Percentiles rank a stretch among this genome's conserved stretches.
Conservation (phyloP, 1,140 invertebrate genomes). For the Thaumatotibia leucotreta region DNA sequence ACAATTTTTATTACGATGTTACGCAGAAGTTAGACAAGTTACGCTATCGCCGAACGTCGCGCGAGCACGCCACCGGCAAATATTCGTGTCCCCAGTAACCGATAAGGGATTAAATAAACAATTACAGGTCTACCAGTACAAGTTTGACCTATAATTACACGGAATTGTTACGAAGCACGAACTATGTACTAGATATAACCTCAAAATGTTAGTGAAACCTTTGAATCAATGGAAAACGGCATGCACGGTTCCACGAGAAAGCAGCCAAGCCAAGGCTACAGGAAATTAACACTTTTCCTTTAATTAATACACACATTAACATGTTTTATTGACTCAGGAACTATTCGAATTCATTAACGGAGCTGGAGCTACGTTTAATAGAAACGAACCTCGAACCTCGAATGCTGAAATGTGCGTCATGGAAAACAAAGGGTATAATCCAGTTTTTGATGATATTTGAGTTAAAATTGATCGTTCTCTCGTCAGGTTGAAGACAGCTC, state of each 20-base stretch:
- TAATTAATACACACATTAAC: conserved; percentile 12
- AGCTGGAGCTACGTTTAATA: neutral
- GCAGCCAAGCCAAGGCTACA: conserved; percentile 1
- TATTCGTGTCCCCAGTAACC: neutral
- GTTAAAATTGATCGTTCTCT: conserved; percentile 38
- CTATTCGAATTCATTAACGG: neutral
- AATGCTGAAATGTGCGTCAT: conserved; percentile 14
- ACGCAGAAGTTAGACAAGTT: conserved; percentile 45
- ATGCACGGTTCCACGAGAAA: neutral
- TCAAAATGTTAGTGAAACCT: neutral
- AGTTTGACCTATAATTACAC: neutral
- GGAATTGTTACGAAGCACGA: neutral
- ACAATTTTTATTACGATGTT: conserved; percentile 53
- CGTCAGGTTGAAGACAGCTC: conserved; percentile 50
- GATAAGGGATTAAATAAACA: neutral
- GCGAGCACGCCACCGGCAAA: neutral
- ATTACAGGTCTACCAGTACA: neutral
- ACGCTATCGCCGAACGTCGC: conserved; percentile 32
- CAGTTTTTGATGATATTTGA: conserved; percentile 19
- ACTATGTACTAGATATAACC: neutral
- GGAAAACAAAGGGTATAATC: conserved; percentile 52
- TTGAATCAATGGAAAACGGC: neutral
- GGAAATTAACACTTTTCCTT: conserved; percentile 11
- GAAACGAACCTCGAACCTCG: conserved; percentile 1
- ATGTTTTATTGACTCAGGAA: conserved; percentile 4